phyloP scores from a whole-genome alignment of 2,113 vertebrate genomes.

The Equus przewalskii region DNA sequence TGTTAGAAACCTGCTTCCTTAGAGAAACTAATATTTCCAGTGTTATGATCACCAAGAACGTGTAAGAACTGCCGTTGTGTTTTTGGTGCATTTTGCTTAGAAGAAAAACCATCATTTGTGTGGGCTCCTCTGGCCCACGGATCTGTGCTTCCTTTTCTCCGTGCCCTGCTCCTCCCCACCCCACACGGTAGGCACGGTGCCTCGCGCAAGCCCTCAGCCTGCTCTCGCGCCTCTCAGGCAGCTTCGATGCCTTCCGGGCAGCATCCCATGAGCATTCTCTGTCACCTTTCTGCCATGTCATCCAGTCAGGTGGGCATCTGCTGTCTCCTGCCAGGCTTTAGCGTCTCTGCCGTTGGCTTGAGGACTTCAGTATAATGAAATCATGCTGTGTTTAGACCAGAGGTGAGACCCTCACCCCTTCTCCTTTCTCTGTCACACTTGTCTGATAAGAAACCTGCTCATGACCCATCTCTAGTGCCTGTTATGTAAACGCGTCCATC shows the following conservation, averaged over 20 bases:
- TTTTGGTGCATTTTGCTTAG: not conserved
- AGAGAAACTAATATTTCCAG: not conserved
- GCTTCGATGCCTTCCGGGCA: not conserved
- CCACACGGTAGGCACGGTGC: not conserved
- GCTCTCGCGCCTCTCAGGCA: not conserved
- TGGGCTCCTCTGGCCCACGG: not conserved
- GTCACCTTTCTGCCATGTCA: not conserved
- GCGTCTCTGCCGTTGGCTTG: not conserved
- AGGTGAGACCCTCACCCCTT: not conserved
- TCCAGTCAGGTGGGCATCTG: not conserved
- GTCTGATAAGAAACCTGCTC: not conserved
- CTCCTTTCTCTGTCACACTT: not conserved
- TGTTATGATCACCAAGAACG: not conserved
- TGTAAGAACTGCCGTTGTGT: not conserved
- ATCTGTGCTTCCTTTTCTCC: not conserved
- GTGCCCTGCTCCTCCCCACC: not conserved
- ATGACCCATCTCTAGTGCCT: not conserved
- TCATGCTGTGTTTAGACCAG: not conserved
- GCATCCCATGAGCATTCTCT: not conserved
- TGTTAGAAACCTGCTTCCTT: not conserved
- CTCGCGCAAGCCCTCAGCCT: not conserved
- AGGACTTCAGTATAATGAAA: not conserved
- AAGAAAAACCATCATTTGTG: not conserved
- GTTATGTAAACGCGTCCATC: not conserved
- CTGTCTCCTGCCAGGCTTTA: not conserved